Evolutionary conservation across 1,140 invertebrate genomes (phyloP).

Genomic region (Drosophila lini): DNA sequence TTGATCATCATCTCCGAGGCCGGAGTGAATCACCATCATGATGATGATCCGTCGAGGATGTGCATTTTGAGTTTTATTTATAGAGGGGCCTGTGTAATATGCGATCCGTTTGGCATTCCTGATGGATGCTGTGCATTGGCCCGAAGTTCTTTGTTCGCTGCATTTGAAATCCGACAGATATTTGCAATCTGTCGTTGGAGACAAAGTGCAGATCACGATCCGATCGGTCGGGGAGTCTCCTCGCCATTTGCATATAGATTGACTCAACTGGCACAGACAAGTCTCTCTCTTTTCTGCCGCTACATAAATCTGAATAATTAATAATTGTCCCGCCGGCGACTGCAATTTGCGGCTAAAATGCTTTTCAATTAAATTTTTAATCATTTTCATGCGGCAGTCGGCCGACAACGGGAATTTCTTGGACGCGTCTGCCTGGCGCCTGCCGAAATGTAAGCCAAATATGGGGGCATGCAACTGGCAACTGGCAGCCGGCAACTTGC

Average conservation of each 20-base stretch:
- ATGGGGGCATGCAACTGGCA: conserved; percentile 52
- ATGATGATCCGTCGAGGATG: conserved; percentile 24
- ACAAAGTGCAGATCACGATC: conserved; percentile 36
- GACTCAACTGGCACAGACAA: conserved; percentile 30
- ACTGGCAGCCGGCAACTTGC: conserved; percentile 6
- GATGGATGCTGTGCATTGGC: conserved; percentile 43
- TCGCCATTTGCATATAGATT: conserved; percentile 70
- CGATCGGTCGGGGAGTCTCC: conserved; percentile 8
- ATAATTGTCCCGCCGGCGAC: conserved; percentile 54
- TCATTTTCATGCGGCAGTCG: conserved; percentile 33
- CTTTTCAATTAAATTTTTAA: conserved; percentile 76
- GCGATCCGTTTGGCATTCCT: conserved; percentile 53
- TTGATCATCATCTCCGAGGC: conserved; percentile 36
- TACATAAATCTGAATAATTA: conserved; percentile 75
- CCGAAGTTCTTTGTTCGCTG: conserved; percentile 60
- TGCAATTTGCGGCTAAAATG: conserved; percentile 48
- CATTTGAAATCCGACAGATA: conserved; percentile 40
- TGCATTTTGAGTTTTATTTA: conserved; percentile 57
- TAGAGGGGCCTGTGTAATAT: conserved; percentile 49
- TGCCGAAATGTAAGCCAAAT: conserved; percentile 66
- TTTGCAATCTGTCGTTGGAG: conserved; percentile 32
- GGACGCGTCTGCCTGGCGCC: conserved; percentile 68
- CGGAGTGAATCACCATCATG: conserved; percentile 48
- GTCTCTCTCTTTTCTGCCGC: conserved; percentile 7
- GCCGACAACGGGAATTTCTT: conserved; percentile 34